Conservation (phyloP, 2,113 vertebrate genomes). For the Clinocottus analis region DNA sequence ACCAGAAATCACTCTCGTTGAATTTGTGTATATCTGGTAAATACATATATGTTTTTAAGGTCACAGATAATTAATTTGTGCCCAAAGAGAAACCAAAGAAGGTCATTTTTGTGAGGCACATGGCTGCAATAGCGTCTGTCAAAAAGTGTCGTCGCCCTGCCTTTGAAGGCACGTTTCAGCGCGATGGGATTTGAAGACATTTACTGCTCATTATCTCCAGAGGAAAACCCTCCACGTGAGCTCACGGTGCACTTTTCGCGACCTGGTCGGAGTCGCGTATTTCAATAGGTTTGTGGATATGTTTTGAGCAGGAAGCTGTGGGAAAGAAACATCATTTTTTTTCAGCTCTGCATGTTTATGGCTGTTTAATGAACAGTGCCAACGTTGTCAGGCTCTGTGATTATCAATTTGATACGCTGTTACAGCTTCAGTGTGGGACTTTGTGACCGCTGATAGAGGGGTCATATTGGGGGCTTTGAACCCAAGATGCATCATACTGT, state of each 20-base stretch:
- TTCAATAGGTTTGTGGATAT: not conserved
- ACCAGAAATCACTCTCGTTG: not conserved
- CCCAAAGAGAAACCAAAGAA: not conserved
- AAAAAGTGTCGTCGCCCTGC: not conserved
- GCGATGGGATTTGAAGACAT: not conserved
- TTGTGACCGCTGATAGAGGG: not conserved
- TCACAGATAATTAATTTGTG: not conserved
- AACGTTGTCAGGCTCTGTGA: not conserved
- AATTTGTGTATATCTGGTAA: not conserved
- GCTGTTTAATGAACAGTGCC: not conserved
- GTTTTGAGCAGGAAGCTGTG: not conserved
- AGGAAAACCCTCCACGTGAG: not conserved
- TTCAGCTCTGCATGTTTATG: not conserved
- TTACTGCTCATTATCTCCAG: not conserved
- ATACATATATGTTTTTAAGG: not conserved
- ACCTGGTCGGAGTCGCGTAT: not conserved
- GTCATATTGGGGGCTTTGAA: not conserved
- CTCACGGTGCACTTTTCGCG: not conserved
- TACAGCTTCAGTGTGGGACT: not conserved
- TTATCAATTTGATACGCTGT: not conserved
- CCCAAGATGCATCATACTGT: not conserved
- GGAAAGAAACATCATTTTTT: not conserved
- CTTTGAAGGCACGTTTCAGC: not conserved
- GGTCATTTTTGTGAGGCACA: not conserved
- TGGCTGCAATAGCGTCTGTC: not conserved